A percentile compares a stretch with the other conserved stretches of the same genome.
Evolutionary conservation across 2,797 vertebrate species (phyloP).

Genomic region (Melanotaenia maccullochi): DNA sequence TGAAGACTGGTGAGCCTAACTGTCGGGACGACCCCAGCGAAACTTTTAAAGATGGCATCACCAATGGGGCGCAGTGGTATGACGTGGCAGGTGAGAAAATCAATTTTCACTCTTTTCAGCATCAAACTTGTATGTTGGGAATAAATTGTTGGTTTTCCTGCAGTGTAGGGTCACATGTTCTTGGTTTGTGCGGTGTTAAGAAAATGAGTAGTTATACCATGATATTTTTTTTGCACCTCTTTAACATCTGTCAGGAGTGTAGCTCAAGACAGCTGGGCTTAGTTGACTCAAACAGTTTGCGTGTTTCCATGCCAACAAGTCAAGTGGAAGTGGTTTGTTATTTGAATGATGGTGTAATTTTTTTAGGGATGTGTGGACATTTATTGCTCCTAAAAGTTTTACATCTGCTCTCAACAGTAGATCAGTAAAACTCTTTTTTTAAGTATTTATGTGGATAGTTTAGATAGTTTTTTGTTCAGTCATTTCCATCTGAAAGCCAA

Average conservation of each 20-base stretch:
- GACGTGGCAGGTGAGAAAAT: slow-evolving; percentile 89
- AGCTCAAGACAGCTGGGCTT: background rate
- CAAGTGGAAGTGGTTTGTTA: background rate
- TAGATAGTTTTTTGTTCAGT: background rate
- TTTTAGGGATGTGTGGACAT: background rate
- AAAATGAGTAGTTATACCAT: background rate
- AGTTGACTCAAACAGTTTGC: background rate
- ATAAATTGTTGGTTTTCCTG: background rate
- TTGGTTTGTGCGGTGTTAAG: background rate
- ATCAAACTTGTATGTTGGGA: background rate
- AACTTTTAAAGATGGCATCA: slow-evolving; percentile 92
- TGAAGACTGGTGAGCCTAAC: slow-evolving; percentile 91
- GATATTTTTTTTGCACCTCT: background rate
- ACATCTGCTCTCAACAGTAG: background rate
- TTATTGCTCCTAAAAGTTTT: background rate
- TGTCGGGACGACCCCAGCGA: slow-evolving; percentile 83
- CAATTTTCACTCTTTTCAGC: background rate
- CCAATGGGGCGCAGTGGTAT: slow-evolving; percentile 96
- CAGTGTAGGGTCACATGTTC: too few relatives aligned
- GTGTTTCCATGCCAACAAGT: slow-evolving; percentile 7
- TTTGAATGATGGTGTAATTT: background rate
- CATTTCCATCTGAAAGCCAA: background rate
- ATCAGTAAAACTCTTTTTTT: background rate
- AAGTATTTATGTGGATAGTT: background rate
- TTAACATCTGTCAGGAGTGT: too few relatives aligned